Percentiles rank a stretch among this genome's conserved stretches.
Evolutionary conservation across 2,888 invertebrate species (phyloP).

Genomic region (Frankliniella fusca): DNA sequence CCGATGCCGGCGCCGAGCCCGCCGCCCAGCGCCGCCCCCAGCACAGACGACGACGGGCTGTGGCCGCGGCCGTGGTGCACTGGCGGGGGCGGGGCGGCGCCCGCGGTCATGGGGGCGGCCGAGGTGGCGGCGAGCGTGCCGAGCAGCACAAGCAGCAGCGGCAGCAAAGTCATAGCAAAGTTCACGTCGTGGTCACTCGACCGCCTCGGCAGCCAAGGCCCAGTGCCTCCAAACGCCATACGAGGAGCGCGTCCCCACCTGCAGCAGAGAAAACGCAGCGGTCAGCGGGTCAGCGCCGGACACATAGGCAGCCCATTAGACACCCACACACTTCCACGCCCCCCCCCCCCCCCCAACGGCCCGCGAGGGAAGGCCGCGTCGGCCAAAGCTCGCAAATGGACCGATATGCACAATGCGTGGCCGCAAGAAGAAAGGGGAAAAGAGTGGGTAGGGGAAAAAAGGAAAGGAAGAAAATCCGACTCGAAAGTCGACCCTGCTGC

Average conservation of each 20-base stretch:
- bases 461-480: too few species aligned
- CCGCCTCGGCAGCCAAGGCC: constrained; percentile 8
- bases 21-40: constrained; percentile 4
- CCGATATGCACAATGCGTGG: too few species aligned
- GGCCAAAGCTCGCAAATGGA: too few species aligned
- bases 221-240: constrained; percentile 8
- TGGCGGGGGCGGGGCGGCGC: background rate
- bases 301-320: background rate
- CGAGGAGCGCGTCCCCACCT: background rate
- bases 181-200: background rate
- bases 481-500: too few species aligned
- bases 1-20: background rate
- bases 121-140: background rate
- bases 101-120: background rate
- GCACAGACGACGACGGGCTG: background rate
- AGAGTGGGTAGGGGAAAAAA: too few species aligned
- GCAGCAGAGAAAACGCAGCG: background rate
- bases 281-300: background rate
- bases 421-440: too few species aligned
- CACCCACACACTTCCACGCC: background rate
- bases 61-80: background rate
- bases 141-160: background rate
- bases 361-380: too few species aligned
- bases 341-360: background rate
- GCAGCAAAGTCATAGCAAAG: constrained; percentile 17